phyloP scores from a whole-genome alignment of 2,797 vertebrate genomes.

The Macropodus opercularis region DNA sequence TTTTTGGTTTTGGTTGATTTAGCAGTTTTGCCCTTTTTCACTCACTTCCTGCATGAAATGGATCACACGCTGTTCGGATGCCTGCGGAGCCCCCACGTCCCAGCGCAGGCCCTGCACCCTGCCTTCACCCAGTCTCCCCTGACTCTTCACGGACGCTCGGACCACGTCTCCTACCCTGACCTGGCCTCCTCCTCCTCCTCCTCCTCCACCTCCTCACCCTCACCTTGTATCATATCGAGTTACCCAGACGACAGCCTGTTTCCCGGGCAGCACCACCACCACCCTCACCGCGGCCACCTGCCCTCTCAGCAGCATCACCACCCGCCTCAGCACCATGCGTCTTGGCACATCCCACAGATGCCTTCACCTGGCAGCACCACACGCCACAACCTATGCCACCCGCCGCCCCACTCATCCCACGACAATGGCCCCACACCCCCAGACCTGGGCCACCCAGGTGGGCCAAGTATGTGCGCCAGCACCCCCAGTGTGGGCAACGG shows the following conservation, averaged over 20 bases:
- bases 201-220: conserved; percentile 89
- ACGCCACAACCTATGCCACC: conserved; percentile 90
- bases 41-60: conserved; percentile 84
- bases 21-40: conserved; percentile 36
- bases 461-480: conserved; percentile 89
- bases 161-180: conserved; percentile 96
- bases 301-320: conserved; percentile 89
- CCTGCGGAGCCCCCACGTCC: conserved; percentile 94
- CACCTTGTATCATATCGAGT: conserved; percentile 91
- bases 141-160: conserved; percentile 93
- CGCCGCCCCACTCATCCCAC: conserved; percentile 78
- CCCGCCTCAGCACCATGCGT: conserved; percentile 87
- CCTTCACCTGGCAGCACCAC: conserved; percentile 82
- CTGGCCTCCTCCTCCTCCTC: conserved; percentile 89
- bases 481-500: conserved; percentile 88
- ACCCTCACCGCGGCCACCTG: conserved; percentile 68
- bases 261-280: conserved; percentile 86
- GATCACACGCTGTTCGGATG: conserved; percentile 99
- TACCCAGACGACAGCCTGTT: conserved; percentile 95
- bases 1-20: conserved; percentile 45
- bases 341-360: conserved; percentile 97
- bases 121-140: conserved; percentile 93
- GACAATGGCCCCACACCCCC: conserved; percentile 72
- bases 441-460: conserved; percentile 88
- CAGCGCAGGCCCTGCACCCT: conserved; percentile 93